phyloP scores from a whole-genome alignment of 2,113 vertebrate genomes.

The Ivindomyrus marchei region DNA sequence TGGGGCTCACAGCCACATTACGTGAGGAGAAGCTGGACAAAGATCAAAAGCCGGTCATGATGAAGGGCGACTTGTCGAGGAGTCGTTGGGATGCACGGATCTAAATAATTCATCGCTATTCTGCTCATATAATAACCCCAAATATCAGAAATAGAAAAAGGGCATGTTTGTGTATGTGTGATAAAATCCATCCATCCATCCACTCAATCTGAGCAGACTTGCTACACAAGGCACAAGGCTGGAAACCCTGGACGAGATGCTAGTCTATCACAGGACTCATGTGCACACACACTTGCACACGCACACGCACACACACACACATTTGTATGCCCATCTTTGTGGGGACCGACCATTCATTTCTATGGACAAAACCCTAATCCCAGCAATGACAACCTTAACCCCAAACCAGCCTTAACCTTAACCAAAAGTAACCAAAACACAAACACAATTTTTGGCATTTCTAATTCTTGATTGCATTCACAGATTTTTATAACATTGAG shows the following conservation, averaged over 20 bases:
- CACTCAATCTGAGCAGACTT: neutral
- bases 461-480: neutral
- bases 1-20: neutral
- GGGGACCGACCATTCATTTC: neutral
- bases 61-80: neutral
- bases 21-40: neutral
- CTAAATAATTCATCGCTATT: neutral
- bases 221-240: neutral
- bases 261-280: neutral
- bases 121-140: neutral
- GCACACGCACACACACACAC: neutral
- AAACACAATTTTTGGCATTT: neutral
- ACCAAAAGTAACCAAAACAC: neutral
- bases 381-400: neutral
- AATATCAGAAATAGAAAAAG: neutral
- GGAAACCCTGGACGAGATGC: neutral
- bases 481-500: neutral
- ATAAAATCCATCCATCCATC: neutral
- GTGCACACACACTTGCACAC: neutral
- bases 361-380: neutral
- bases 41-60: neutral
- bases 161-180: neutral
- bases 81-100: neutral
- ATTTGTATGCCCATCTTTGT: neutral
- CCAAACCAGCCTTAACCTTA: neutral